Conservation (phyloP, 2,113 vertebrate species). For the Odobenus rosmarus region DNA sequence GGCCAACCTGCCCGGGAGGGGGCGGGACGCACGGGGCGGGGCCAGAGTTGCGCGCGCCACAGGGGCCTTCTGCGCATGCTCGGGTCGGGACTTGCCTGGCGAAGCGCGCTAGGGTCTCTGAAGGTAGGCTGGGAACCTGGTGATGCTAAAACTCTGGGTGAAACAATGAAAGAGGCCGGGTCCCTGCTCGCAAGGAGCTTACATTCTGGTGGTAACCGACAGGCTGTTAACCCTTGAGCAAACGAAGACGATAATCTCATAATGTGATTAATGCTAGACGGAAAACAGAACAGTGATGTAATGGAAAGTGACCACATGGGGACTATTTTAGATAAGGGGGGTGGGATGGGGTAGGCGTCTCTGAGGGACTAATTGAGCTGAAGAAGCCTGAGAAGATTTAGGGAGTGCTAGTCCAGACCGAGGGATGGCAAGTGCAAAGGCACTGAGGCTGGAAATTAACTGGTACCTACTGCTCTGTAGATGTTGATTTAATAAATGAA, state of each 20-base stretch:
- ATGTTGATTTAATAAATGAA: background rate
- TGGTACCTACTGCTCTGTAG: background rate
- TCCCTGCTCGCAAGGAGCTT: background rate
- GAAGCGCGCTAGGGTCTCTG: fast-evolving
- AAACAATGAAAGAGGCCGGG: fast-evolving
- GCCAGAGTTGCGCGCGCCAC: background rate
- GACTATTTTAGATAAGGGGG: background rate
- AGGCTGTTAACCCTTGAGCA: background rate
- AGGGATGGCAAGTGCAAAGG: background rate
- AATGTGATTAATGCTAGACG: background rate
- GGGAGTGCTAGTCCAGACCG: background rate
- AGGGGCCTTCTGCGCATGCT: background rate
- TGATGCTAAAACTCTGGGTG: fast-evolving
- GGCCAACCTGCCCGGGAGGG: background rate
- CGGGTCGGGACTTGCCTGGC: fast-evolving
- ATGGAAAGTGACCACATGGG: background rate
- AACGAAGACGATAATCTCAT: background rate
- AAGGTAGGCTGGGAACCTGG: fast-evolving
- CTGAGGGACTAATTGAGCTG: background rate
- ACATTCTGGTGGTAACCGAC: background rate
- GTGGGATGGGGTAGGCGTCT: background rate
- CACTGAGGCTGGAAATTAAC: background rate
- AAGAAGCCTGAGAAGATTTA: background rate
- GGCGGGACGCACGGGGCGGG: background rate
- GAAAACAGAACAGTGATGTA: background rate